These are phyloP conservation scores for Morone saxatilis DNA, from an alignment of 2,113 vertebrate species.

Conservation along the genomic window DNA sequence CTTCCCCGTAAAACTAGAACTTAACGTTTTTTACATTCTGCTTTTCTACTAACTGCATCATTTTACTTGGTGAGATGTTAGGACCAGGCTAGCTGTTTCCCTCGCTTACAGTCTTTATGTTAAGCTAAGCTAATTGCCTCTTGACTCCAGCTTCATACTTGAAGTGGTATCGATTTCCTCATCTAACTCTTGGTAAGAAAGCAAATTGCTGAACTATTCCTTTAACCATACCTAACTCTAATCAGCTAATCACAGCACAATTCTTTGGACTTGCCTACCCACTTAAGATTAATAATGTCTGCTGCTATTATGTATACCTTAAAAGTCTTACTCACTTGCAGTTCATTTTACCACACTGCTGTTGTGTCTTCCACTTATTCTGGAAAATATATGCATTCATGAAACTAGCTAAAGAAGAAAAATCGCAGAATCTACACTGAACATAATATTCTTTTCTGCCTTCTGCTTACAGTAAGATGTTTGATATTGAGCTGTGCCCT, in stretches of 20 bases:
- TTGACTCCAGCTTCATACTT: not conserved
- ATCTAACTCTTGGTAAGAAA: not conserved
- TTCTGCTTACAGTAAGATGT: conserved; percentile 93
- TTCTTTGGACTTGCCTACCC: not conserved
- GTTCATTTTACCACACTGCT: not conserved
- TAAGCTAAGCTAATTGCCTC: not conserved
- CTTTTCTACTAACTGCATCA: not conserved
- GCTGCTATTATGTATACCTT: too few relatives aligned
- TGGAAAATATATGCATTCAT: not conserved
- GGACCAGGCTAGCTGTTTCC: too few relatives aligned
- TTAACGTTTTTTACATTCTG: not conserved
- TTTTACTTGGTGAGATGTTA: too few relatives aligned
- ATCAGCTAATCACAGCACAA: not conserved
- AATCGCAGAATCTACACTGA: not conserved
- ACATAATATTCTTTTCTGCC: not conserved
- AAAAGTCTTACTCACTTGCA: not conserved
- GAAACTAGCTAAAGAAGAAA: not conserved
- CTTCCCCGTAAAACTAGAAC: not conserved
- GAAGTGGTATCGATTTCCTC: not conserved
- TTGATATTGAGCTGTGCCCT: conserved; percentile 98
- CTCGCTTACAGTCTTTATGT: not conserved
- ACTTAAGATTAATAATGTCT: not conserved
- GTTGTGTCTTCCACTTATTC: not conserved
- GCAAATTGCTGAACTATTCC: not conserved
- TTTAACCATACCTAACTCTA: not conserved